Conservation (phyloP, 2,113 vertebrate species). For the Caretta caretta region DNA sequence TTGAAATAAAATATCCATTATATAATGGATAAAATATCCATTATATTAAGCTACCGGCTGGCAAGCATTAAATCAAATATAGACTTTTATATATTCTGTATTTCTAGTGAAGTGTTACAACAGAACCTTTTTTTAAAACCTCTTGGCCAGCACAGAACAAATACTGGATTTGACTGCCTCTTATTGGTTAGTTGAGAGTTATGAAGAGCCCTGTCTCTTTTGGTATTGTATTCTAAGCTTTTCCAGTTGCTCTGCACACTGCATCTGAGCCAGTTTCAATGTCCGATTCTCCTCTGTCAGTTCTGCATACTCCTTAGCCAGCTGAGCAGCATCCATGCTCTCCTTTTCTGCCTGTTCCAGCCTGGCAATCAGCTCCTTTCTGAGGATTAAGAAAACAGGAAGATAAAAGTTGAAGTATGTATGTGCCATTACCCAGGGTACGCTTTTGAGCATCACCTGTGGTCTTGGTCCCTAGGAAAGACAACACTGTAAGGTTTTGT, state of each 20-base stretch:
- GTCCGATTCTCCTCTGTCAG: constrained; percentile 93
- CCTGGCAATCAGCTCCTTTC: constrained; percentile 92
- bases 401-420: constrained; percentile 2
- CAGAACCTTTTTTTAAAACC: constrained; percentile 62
- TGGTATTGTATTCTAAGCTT: constrained; percentile 88
- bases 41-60: constrained; percentile 71
- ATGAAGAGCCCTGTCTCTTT: constrained; percentile 91
- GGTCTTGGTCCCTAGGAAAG: too few relatives aligned
- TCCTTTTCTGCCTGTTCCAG: constrained; percentile 93
- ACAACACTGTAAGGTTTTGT: too few relatives aligned
- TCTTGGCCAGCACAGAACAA: constrained; percentile 47
- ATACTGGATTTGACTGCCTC: constrained; percentile 25
- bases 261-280: constrained; percentile 88
- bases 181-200: constrained; percentile 71
- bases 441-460: too few relatives aligned
- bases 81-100: constrained; percentile 65
- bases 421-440: too few relatives aligned
- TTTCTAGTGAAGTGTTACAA: constrained; percentile 66
- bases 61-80: constrained; percentile 72
- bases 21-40: constrained; percentile 75
- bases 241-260: constrained; percentile 92
- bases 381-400: constrained; percentile 41
- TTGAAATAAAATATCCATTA: constrained; percentile 77
- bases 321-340: constrained; percentile 87
- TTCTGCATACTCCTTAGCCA: constrained; percentile 91